Evolutionary conservation across 2,888 invertebrate species (phyloP).

Genomic region (Dicyrtoma fusca): DNA sequence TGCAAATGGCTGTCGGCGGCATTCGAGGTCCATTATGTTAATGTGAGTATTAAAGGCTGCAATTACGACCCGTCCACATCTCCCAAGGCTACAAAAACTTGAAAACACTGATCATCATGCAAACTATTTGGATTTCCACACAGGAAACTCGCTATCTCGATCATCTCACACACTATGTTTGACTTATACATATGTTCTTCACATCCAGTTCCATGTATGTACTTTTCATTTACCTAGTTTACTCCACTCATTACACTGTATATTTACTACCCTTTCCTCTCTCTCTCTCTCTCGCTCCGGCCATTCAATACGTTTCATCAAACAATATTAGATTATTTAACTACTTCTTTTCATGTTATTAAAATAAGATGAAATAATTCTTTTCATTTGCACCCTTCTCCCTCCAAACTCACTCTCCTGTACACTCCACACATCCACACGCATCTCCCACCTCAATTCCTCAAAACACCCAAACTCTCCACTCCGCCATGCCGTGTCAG

Average conservation of each 20-base stretch:
- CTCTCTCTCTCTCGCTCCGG: constrained; percentile 4
- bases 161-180: constrained; percentile 46
- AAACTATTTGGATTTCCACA: constrained; percentile 50
- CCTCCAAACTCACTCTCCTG: not conserved
- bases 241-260: not conserved
- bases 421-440: not conserved
- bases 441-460: constrained; percentile 7
- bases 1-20: constrained; percentile 57
- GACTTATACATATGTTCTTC: constrained; percentile 51
- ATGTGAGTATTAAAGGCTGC: constrained; percentile 55
- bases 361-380: constrained; percentile 26
- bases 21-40: constrained; percentile 56
- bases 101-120: constrained; percentile 50
- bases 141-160: constrained; percentile 47
- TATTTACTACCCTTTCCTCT: constrained; percentile 11
- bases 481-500: too few species aligned
- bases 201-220: not conserved
- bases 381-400: constrained; percentile 26
- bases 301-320: constrained; percentile 29
- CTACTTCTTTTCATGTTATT: constrained; percentile 25
- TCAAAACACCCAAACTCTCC: too few species aligned
- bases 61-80: constrained; percentile 53
- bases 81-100: constrained; percentile 51
- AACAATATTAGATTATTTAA: constrained; percentile 32
- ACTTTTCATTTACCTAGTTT: not conserved